phyloP scores from a whole-genome alignment of 2,888 invertebrate species.

The Agriopis leucophaearia region DNA sequence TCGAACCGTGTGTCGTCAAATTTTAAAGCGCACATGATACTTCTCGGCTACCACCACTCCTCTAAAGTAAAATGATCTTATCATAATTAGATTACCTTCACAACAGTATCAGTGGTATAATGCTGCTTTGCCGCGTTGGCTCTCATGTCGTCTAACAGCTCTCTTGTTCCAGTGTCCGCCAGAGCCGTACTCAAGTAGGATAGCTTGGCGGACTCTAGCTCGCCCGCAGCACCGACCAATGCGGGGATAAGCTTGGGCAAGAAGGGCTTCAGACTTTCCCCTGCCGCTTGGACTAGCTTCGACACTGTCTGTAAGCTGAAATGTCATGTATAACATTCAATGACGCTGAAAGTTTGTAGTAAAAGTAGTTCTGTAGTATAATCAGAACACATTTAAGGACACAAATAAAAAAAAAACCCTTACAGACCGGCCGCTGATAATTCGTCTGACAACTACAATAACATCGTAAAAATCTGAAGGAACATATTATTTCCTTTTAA shows the following conservation, averaged over 20 bases:
- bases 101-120: constrained; percentile 95
- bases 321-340: background rate
- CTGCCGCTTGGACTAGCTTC: constrained; percentile 93
- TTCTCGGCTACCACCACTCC: too few species aligned
- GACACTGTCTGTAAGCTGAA: constrained; percentile 93
- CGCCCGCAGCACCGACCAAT: constrained; percentile 94
- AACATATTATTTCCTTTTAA: too few species aligned
- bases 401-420: too few species aligned
- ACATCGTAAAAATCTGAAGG: too few species aligned
- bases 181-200: constrained; percentile 92
- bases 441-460: too few species aligned
- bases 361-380: too few species aligned
- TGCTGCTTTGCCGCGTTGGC: constrained; percentile 94
- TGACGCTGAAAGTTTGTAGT: background rate
- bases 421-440: too few species aligned
- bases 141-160: constrained; percentile 92
- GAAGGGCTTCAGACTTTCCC: constrained; percentile 92
- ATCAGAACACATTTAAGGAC: too few species aligned
- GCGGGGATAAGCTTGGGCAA: constrained; percentile 93
- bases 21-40: too few species aligned
- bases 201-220: constrained; percentile 92
- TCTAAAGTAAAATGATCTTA: background rate
- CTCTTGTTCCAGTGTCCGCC: constrained; percentile 90
- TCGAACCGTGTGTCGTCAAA: too few species aligned
- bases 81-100: constrained; percentile 85